A percentile compares a stretch with the other conserved stretches of the same genome.
Conservation (phyloP, 2,888 invertebrate species). For the Pogonocherus hispidulus region DNA sequence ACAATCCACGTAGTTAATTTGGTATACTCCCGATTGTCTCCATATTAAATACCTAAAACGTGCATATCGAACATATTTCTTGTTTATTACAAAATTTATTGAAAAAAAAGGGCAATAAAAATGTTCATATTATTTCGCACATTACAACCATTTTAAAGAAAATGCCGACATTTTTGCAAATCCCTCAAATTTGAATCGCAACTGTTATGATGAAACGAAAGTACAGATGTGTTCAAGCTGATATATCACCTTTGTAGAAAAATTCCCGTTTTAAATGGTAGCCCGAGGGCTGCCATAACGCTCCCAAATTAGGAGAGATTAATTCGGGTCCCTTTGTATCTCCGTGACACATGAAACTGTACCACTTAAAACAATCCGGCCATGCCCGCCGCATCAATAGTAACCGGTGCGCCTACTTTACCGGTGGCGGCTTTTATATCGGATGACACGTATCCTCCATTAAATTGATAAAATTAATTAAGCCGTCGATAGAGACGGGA, state of each 20-base stretch:
- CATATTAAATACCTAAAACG: no score
- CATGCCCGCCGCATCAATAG: constrained; percentile 18
- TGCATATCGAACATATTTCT: no score
- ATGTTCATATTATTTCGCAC: no score
- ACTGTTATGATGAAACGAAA: constrained; percentile 4
- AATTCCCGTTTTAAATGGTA: not conserved
- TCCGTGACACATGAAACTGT: constrained; percentile 26
- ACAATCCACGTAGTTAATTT: no score
- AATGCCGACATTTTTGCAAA: no score
- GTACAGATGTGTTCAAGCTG: not conserved
- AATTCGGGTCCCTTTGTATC: constrained; percentile 6
- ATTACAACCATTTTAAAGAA: no score
- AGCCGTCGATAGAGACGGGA: constrained; percentile 17
- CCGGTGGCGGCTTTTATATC: constrained; percentile 10
- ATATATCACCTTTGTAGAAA: not conserved
- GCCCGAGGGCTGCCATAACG: constrained; percentile 3
- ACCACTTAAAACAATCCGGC: constrained; percentile 20
- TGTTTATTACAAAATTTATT: no score
- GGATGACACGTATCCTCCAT: constrained; percentile 22
- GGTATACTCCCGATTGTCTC: no score
- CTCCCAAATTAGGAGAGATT: constrained; percentile 15
- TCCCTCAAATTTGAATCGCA: no score
- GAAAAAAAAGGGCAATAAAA: no score
- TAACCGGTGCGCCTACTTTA: constrained; percentile 20
- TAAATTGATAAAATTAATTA: constrained; percentile 31